These are phyloP conservation scores for Cloeon dipterum DNA, from an alignment of 2,888 invertebrate species.

Conservation along the genomic window DNA sequence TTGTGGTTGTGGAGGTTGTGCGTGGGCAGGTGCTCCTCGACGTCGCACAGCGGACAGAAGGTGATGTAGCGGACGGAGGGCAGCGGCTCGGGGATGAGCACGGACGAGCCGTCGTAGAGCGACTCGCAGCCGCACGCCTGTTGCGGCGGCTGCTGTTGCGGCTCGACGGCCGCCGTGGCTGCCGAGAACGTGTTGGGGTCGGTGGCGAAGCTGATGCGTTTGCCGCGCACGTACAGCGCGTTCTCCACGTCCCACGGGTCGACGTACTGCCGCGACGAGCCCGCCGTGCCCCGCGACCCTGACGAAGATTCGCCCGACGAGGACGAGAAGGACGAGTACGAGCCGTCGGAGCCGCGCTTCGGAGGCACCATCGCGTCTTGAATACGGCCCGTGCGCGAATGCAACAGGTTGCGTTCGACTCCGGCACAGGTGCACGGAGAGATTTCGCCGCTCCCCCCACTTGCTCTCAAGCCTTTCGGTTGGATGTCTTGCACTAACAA, in stretches of 20 bases:
- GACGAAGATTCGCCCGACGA: no score
- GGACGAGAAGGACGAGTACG: not conserved
- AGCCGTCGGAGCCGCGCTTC: not conserved
- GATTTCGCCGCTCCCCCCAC: no score
- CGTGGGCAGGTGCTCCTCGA: not conserved
- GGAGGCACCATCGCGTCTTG: not conserved
- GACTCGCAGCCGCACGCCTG: no score
- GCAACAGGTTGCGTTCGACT: no score
- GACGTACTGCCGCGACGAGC: not conserved
- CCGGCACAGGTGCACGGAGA: no score
- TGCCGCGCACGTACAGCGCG: not conserved
- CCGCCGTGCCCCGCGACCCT: not conserved
- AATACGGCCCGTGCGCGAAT: no score
- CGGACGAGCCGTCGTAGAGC: not conserved
- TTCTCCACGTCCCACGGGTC: conserved; percentile 1
- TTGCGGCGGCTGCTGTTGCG: no score
- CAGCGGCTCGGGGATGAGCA: not conserved
- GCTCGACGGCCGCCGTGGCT: not conserved
- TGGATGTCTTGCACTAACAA: no score
- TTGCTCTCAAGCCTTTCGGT: no score
- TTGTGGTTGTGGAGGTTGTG: no score
- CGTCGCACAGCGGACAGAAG: not conserved
- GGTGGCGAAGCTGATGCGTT: not conserved
- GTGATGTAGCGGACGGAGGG: not conserved
- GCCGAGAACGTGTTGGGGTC: not conserved